Base-by-base conservation (phyloP, 2,797 vertebrate species). In the Carcharodon carcharias region DNA sequence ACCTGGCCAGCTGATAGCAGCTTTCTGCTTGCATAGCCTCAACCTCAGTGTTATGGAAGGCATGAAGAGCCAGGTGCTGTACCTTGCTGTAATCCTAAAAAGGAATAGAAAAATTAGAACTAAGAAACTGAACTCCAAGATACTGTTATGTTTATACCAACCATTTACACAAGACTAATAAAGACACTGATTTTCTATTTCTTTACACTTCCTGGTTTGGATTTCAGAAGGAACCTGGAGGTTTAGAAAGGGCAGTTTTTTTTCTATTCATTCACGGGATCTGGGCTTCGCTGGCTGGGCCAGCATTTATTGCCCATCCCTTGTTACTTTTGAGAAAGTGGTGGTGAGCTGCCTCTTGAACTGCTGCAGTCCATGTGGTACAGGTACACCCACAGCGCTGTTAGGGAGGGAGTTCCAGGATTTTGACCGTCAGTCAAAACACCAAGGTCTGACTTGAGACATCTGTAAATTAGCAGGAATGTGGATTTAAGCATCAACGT, bases 21-120 rank as follows among this genome's bases (percentile, higher is more conserved):
- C 99, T 99, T 97, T 99, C 99, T 0, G 99, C 99, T 97, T 99
- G 99, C 99, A 99, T 99, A 18, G 99, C 99, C 97, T 99, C 99
- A 9, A 99, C 99, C 96, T 99, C 99, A 0, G 99, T 99, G 97
- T 99, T 99, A 97, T 99, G 99, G 97, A 99, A 99, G 73, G 99
- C 99, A 67, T 99, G 99, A 96, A 99, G 99, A 73, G 99, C 99
- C 97, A 99, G 97, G 97, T 99, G 99, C 96, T 99, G 99, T 31
- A 99, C 99, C 98, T 99, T 99, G 97, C 99, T 99, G 97, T 99
- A 99, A 97, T 99, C 99, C 99, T 99, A 97, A 96, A 87, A 96
- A 96, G 0, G 1, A 96, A 96, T 96, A 73, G 7, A 94, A 95
- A 96, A 96, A 18, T 3, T 40, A 45, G 9, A 45, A 73, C 80